phyloP scores from a whole-genome alignment of 1,140 invertebrate species.

The Formica selysi region DNA sequence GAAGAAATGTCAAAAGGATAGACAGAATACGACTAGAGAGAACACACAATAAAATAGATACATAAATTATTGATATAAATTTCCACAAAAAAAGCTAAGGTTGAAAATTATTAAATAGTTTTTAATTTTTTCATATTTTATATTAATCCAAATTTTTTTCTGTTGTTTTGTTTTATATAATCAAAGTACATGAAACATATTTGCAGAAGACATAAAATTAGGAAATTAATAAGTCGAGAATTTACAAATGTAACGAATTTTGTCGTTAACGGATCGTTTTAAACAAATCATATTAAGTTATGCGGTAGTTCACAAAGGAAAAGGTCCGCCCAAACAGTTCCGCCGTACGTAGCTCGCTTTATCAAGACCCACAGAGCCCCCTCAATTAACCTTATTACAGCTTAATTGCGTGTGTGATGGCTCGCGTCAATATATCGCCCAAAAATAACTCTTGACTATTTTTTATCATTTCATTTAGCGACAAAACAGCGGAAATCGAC shows the following conservation, averaged over 20 bases:
- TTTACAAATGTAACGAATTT: neutral
- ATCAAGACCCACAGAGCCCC: constrained; percentile 19
- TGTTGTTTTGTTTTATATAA: no score
- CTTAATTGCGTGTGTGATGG: constrained; percentile 9
- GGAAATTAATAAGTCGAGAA: neutral
- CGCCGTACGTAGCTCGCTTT: constrained; percentile 1
- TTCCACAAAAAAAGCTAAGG: neutral
- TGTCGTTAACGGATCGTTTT: neutral
- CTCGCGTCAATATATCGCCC: neutral
- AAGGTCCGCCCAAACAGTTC: constrained; percentile 26
- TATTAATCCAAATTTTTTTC: no score
- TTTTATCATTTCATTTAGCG: neutral
- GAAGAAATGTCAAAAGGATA: neutral
- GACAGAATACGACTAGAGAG: neutral
- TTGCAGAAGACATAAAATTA: neutral
- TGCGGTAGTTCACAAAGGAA: neutral
- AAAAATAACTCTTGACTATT: constrained; percentile 36
- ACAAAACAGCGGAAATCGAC: neutral
- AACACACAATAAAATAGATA: neutral
- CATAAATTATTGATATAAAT: neutral
- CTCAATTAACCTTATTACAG: constrained; percentile 55
- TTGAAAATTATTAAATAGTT: neutral
- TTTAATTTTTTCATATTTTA: neutral
- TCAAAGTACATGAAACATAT: neutral
- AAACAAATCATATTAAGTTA: constrained; percentile 23